A percentile compares a stretch with the other conserved stretches of the same genome.
Evolutionary conservation across 2,888 invertebrate species (phyloP).

Genomic region (Chorisops tibialis): DNA sequence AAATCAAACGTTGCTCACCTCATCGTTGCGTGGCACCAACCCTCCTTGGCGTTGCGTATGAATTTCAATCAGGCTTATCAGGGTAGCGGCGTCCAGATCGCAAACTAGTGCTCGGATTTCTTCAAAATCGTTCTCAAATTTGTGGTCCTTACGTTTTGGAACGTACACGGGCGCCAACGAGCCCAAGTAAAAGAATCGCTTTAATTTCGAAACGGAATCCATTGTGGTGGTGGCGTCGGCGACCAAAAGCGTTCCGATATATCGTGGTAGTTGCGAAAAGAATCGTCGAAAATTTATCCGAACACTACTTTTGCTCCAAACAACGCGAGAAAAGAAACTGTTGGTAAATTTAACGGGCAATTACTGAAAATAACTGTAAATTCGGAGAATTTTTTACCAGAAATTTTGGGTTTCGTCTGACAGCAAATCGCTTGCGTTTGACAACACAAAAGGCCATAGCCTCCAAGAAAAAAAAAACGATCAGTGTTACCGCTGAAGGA

Average conservation of each 20-base stretch:
- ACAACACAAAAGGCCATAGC: no score
- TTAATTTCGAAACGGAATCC: constrained; percentile 1
- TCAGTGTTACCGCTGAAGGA: no score
- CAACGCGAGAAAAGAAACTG: not conserved
- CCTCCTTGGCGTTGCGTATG: constrained; percentile 33
- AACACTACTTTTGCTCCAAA: not conserved
- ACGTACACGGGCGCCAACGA: constrained; percentile 40
- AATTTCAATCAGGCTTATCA: constrained; percentile 36
- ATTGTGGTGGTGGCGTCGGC: constrained; percentile 36
- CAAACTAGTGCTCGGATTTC: constrained; percentile 30
- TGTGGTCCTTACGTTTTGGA: constrained; percentile 33
- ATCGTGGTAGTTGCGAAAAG: not conserved
- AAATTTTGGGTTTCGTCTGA: not conserved
- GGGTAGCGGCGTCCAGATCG: constrained; percentile 30
- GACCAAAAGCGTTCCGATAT: constrained; percentile 24
- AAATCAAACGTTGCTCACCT: constrained; percentile 36
- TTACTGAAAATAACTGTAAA: not conserved
- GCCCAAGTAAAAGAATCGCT: constrained; percentile 43
- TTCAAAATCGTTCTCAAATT: constrained; percentile 31
- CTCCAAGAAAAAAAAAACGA: no score
- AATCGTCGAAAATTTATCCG: not conserved
- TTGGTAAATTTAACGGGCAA: not conserved
- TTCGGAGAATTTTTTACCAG: not conserved
- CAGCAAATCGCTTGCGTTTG: constrained; percentile 11
- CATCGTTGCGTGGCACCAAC: constrained; percentile 43